Conservation (phyloP, 30 jellyfish, hydroid and myxozoan species). For the Turritopsis rubra region DNA sequence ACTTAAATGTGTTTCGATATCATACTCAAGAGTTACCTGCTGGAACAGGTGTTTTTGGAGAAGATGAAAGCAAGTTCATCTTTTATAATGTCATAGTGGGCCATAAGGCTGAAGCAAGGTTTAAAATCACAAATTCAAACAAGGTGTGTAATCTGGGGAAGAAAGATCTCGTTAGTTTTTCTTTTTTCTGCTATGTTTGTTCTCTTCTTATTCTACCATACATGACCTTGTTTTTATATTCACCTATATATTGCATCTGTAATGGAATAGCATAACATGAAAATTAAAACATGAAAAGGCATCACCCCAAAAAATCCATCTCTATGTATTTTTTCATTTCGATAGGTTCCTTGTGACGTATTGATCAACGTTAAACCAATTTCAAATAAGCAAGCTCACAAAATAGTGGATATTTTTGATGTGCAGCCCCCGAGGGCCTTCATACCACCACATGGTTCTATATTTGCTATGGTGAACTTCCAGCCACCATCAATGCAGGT, state of each 20-base stretch:
- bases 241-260: background rate
- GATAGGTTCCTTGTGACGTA: conserved; percentile 89
- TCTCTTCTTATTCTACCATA: background rate
- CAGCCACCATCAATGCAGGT: conserved; percentile 98
- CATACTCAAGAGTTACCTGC: conserved; percentile 68
- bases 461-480: conserved; percentile 62
- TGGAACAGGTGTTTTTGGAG: conserved; percentile 84
- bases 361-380: conserved; percentile 60
- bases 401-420: conserved; percentile 67
- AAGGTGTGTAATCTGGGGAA: conserved; percentile 38
- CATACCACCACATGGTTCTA: conserved; percentile 63
- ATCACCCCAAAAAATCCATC: too few relatives aligned
- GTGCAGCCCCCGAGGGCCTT: conserved; percentile 81
- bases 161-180: background rate
- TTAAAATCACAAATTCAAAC: conserved; percentile 65
- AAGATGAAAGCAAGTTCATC: conserved; percentile 73
- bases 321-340: background rate
- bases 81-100: conserved; percentile 87
- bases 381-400: conserved; percentile 65
- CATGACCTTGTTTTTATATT: background rate
- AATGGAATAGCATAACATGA: background rate
- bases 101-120: conserved; percentile 64
- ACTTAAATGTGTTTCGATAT: conserved; percentile 57
- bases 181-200: background rate
- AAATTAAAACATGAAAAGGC: too few relatives aligned